Conservation (phyloP, 2,888 invertebrate genomes). For the Thymelicus sylvestris region DNA sequence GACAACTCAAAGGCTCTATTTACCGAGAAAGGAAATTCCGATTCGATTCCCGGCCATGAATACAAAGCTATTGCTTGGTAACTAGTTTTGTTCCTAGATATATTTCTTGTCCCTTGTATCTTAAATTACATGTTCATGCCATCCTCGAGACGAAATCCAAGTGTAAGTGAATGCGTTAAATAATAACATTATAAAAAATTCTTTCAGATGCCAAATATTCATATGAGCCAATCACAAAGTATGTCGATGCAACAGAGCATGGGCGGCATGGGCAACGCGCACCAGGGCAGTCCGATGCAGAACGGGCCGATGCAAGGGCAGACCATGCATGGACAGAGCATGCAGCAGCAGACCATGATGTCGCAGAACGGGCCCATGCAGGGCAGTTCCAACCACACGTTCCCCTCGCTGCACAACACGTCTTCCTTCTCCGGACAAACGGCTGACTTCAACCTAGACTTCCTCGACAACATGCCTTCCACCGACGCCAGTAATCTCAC, state of each 20-base stretch:
- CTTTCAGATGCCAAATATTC: slow-evolving; percentile 86
- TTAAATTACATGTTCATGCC: no score
- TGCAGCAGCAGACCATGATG: slow-evolving; percentile 48
- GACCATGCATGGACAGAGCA: slow-evolving; percentile 58
- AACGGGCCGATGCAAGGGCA: slow-evolving; percentile 56
- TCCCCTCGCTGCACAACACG: slow-evolving; percentile 68
- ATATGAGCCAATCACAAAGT: slow-evolving; percentile 89
- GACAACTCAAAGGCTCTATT: no score
- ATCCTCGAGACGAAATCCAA: no score
- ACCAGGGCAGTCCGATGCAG: slow-evolving; percentile 60
- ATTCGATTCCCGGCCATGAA: no score
- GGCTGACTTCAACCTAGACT: slow-evolving; percentile 92
- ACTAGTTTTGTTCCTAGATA: no score
- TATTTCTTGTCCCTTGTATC: no score
- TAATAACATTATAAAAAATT: neutral
- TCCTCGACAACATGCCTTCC: slow-evolving; percentile 92
- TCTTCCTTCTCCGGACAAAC: slow-evolving; percentile 80
- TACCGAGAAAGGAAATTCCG: no score
- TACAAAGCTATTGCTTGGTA: no score
- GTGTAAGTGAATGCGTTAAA: no score
- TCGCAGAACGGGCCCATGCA: slow-evolving; percentile 21
- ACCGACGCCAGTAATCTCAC: slow-evolving; percentile 90
- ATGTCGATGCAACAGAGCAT: slow-evolving; percentile 81
- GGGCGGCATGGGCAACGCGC: slow-evolving; percentile 58
- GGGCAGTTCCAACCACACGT: slow-evolving; percentile 48